phyloP scores from a whole-genome alignment of 2,113 vertebrate genomes.

The Mesembrinibis cayennensis region DNA sequence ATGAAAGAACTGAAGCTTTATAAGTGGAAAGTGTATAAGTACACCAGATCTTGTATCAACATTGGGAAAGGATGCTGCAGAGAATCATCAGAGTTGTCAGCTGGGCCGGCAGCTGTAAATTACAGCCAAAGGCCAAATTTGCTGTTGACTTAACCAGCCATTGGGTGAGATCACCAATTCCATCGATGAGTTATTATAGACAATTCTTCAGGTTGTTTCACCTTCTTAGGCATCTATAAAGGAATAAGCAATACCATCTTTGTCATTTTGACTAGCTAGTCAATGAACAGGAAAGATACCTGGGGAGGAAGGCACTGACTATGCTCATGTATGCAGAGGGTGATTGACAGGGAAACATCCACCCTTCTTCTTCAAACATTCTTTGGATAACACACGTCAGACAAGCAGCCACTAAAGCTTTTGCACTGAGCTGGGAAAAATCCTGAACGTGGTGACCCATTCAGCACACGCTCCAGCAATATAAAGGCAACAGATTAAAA shows the following conservation, averaged over 20 bases:
- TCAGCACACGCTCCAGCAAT: not conserved
- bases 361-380: not conserved
- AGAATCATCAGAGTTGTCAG: not conserved
- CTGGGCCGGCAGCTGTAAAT: not conserved
- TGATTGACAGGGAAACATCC: not conserved
- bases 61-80: not conserved
- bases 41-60: not conserved
- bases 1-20: not conserved
- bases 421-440: not conserved
- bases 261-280: not conserved
- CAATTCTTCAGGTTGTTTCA: not conserved
- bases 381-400: not conserved
- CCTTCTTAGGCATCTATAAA: not conserved
- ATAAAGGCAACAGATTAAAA: not conserved
- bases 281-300: not conserved
- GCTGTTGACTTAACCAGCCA: not conserved
- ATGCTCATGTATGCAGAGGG: not conserved
- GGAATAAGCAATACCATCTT: not conserved
- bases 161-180: not conserved
- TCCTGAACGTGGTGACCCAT: not conserved
- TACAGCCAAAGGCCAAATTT: not conserved
- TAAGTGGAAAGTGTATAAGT: not conserved
- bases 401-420: not conserved
- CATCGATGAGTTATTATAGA: not conserved
- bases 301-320: not conserved